A percentile compares a stretch with the other conserved stretches of the same genome.
These are phyloP conservation scores for Nymphalis c-album DNA, from an alignment of 2,888 invertebrate species.

Conservation along the genomic window DNA sequence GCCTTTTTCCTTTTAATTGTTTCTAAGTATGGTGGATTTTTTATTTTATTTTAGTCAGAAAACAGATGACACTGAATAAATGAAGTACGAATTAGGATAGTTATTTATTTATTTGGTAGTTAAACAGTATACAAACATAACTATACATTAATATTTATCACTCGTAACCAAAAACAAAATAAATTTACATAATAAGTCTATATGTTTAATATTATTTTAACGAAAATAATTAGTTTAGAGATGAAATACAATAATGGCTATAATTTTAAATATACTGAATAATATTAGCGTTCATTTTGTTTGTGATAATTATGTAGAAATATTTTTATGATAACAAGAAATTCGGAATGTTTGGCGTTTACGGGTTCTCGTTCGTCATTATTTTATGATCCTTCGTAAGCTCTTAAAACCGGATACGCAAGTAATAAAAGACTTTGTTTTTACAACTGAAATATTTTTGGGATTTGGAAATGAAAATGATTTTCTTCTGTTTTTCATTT, in stretches of 20 bases:
- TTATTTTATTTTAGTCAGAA: too few relatives aligned
- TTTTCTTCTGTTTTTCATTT: background rate
- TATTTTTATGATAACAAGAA: slow-evolving; percentile 11
- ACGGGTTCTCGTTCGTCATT: slow-evolving; percentile 13
- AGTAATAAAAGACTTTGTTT: slow-evolving; percentile 28
- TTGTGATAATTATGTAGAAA: slow-evolving; percentile 1
- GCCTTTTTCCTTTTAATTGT: background rate
- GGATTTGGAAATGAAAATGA: slow-evolving; percentile 19
- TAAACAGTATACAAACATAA: too few relatives aligned
- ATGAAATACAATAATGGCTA: too few relatives aligned
- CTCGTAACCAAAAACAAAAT: too few relatives aligned
- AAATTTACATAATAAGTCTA: too few relatives aligned
- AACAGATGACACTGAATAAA: too few relatives aligned
- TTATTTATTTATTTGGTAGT: too few relatives aligned
- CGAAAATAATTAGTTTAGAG: too few relatives aligned
- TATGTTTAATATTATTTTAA: too few relatives aligned
- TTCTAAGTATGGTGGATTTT: background rate
- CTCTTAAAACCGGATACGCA: slow-evolving; percentile 22
- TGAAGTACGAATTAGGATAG: too few relatives aligned
- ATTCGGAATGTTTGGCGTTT: background rate
- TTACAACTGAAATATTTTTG: slow-evolving; percentile 24
- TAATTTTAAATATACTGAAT: background rate
- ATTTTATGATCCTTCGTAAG: slow-evolving; percentile 23
- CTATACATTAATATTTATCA: too few relatives aligned
- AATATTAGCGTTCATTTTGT: background rate